Evolutionary conservation across 2,113 vertebrate genomes (phyloP), one percentile per base, ranked within the genome.

Genomic region (Machaerirhynchus nigripectus): DNA sequence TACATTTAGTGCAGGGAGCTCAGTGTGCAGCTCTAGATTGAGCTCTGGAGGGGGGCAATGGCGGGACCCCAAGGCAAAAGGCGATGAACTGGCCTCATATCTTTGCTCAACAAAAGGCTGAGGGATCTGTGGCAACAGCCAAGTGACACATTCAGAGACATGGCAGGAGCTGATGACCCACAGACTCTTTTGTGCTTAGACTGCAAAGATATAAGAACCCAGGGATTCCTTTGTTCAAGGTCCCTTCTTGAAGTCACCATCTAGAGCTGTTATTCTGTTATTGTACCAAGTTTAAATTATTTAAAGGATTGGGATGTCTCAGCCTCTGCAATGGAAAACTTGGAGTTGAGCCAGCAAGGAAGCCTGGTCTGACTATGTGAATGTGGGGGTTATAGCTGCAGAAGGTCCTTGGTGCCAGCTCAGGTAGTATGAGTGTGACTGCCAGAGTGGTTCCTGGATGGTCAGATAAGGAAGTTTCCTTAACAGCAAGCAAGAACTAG

Each of bases 331-430:
- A 7, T 13, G 12, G 55, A 47, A 61, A 55, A 15, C 9, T 39
- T 13, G 15, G 30, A 2, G 11, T 31, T 75, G 55, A 68, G 9
- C 3, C n/a, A 30, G 11, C 19, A 26, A 68, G n/a, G 13, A 75
- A 53, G 15, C 37, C 30, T 52, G 39, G 24, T 75, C 23, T 26
- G 17, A 10, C 14, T 60, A 2, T 40, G 39, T 31, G 10, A 15
- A 30, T 7, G 2, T 26, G 13, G 16, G 14, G 2, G 2, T 5
- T 47, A 21, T 9, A 35, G 47, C 14, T 55, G n/a, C 4, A 5
- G 35, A 55, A 24, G 2, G 6, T 10, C 27, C 10, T 55, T 17
- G 12, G 17, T 55, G 7, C 9, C 31, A 18, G 53, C 6, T 60
- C 30, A 31, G 21, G 26, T 9, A 39, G 11, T 23, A 4, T 1